Conservation (phyloP, 92 coral and sea anemone species). For the Palythoa grandiflora region DNA sequence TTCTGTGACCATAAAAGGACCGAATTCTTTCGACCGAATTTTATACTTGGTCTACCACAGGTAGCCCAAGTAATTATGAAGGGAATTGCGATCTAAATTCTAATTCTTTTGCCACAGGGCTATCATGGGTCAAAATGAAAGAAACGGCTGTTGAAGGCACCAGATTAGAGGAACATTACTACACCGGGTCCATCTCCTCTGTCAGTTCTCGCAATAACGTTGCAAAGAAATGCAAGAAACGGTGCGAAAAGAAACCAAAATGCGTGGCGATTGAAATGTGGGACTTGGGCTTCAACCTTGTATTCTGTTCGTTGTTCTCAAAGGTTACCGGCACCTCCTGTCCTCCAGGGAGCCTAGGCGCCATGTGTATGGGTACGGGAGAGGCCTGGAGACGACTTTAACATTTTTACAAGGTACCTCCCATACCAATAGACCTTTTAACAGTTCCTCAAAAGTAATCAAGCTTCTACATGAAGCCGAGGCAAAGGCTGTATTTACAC, state of each 20-base stretch:
- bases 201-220: background rate
- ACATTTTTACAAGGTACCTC: background rate
- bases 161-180: background rate
- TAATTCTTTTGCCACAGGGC: background rate
- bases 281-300: conserved; percentile 32
- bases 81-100: too few species aligned
- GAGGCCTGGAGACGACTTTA: conserved; percentile 57
- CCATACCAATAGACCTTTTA: too few species aligned
- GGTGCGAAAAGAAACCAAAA: conserved; percentile 9
- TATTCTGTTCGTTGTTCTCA: conserved; percentile 53
- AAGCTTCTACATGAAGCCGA: too few species aligned
- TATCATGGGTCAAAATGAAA: conserved; percentile 6
- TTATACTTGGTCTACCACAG: too few species aligned
- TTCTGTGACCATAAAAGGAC: too few species aligned
- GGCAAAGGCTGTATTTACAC: too few species aligned
- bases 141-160: conserved; percentile 16
- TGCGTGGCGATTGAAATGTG: conserved; percentile 31
- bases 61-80: too few species aligned
- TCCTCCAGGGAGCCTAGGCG: conserved; percentile 29
- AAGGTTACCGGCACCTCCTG: conserved; percentile 37
- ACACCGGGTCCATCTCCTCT: conserved; percentile 10
- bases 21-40: too few species aligned
- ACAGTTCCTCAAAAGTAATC: too few species aligned
- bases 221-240: conserved; percentile 1
- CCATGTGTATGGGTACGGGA: conserved; percentile 34